phyloP scores from a whole-genome alignment of 2,888 invertebrate genomes.

The Cybosia mesomella region DNA sequence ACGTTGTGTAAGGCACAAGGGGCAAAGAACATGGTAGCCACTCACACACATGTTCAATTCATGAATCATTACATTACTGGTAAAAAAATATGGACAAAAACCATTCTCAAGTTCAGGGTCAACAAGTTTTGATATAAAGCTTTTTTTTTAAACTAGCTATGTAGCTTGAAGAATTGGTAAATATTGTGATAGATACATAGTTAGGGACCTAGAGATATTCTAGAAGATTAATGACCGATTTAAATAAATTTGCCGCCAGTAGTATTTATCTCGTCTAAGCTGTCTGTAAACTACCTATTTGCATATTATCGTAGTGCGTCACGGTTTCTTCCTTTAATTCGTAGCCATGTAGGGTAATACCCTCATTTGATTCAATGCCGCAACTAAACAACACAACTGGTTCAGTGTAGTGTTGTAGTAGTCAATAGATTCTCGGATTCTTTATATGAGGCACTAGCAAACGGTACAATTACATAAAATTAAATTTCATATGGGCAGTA shows the following conservation, averaged over 20 bases:
- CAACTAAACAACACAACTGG: neutral
- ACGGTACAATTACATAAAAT: too few relatives aligned
- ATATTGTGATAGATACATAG: too few relatives aligned
- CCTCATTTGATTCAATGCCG: neutral
- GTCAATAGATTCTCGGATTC: too few relatives aligned
- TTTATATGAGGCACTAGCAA: too few relatives aligned
- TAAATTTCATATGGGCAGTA: too few relatives aligned
- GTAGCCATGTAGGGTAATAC: neutral
- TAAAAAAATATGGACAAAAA: neutral
- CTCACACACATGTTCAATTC: neutral
- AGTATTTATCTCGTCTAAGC: neutral
- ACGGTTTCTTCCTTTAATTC: neutral
- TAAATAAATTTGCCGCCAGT: too few relatives aligned
- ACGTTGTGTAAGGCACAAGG: neutral
- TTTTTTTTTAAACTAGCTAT: too few relatives aligned
- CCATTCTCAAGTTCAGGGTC: neutral
- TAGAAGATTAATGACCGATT: too few relatives aligned
- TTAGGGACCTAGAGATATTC: too few relatives aligned
- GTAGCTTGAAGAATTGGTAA: too few relatives aligned
- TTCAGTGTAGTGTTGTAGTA: neutral
- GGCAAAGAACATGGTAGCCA: neutral
- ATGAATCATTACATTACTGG: neutral
- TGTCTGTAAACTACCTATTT: neutral
- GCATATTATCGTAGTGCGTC: neutral
- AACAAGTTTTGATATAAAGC: neutral